These are phyloP conservation scores for Bovichtus diacanthus DNA, from an alignment of 2,797 vertebrate species.

Conservation along the genomic window DNA sequence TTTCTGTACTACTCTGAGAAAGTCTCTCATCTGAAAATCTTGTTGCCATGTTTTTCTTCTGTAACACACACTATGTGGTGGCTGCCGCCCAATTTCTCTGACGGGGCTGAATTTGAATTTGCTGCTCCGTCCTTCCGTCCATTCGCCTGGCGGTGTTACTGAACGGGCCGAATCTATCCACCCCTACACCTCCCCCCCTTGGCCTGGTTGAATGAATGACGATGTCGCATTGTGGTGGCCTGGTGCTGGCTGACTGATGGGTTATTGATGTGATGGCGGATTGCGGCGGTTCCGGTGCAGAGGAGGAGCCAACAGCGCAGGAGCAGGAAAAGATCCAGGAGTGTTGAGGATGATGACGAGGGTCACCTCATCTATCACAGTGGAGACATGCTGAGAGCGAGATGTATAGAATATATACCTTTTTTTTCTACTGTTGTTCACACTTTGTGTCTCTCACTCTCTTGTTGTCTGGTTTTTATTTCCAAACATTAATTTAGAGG, in stretches of 20 bases:
- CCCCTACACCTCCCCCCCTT: conserved; percentile 89
- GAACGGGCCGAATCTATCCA: conserved; percentile 95
- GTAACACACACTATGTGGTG: conserved; percentile 96
- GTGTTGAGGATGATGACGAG: conserved; percentile 99
- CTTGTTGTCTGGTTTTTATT: conserved; percentile 80
- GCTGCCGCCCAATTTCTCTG: conserved; percentile 94
- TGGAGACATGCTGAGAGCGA: conserved; percentile 98
- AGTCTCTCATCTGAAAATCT: conserved; percentile 95
- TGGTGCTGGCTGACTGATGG: conserved; percentile 90
- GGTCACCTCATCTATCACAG: conserved; percentile 99
- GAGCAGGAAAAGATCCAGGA: conserved; percentile 94
- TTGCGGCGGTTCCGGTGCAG: conserved; percentile 89
- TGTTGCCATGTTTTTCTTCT: conserved; percentile 99
- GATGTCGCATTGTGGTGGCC: conserved; percentile 90
- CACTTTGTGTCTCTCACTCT: conserved; percentile 83
- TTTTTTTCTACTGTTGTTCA: conserved; percentile 91
- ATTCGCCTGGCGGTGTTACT: conserved; percentile 93
- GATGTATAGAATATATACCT: conserved; percentile 95
- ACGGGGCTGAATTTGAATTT: conserved; percentile 97
- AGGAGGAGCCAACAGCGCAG: conserved; percentile 92
- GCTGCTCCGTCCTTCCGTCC: conserved; percentile 93
- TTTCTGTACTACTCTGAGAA: conserved; percentile 86
- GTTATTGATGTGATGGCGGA: conserved; percentile 91
- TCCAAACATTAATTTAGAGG: conserved; percentile 71
- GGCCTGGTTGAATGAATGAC: conserved; percentile 92